Base-by-base conservation (phyloP, 2,113 vertebrate species). In the Coptodon rendalli region DNA sequence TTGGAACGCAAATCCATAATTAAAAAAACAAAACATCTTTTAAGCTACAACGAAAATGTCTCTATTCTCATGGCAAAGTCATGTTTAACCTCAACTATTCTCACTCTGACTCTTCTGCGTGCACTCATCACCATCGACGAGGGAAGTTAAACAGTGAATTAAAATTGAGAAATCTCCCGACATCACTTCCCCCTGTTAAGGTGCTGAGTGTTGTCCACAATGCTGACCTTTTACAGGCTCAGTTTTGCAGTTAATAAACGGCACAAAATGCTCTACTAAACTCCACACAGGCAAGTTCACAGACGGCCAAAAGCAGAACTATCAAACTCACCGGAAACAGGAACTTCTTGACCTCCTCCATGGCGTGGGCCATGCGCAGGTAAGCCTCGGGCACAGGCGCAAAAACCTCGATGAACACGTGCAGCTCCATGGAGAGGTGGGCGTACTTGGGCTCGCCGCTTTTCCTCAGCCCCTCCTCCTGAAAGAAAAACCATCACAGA, bases 311-410 rank as follows among this genome's bases (percentile, higher is more conserved):
- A 50, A 27, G 10, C 16, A 19, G 4, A 52, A 52, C 43, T 52
- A 27, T 6, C 16, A 34, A 52, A 96, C 96, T 93, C 95, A 99
- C 98, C 5, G 99, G 98, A 66, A 99, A 98, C 5, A 99, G 97
- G 94, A 99, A 99, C 87, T 99, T 99, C 95, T 99, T 99, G 90
- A 99, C 98, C 89, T 99, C 98, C 88, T 99, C 98, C 98, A 99
- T 99, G 76, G 99, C 98, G 6, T 99, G 98, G 22, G 98, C 98
- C 99, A 99, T 99, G 56, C 99, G 97, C 89, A 98, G 96, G 84
- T 99, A 99, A 4, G 98, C 98, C 66, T 99, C 99, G 1, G 98
- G 98, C 1, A 98, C 98, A 0, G 99, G 98, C 14, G 98, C 98
- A 31, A 98, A 99, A 3, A 99, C 98, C 94, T 99, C 99, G 71